Conservation (phyloP, 2,797 vertebrate species). For the Sebastes hopkinsi region DNA sequence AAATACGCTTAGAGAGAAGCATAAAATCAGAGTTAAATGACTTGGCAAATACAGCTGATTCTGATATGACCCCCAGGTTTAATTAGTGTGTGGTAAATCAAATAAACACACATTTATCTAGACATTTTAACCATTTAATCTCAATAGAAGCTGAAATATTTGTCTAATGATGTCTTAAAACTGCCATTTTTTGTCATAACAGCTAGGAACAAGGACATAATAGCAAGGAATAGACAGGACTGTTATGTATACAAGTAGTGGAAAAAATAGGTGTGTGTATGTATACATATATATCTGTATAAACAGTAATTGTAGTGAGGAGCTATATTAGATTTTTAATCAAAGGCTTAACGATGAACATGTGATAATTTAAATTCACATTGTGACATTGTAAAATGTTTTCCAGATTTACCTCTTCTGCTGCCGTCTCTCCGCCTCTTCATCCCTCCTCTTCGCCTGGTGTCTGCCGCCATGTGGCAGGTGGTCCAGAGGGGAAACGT, state of each 20-base stretch:
- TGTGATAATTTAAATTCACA: not conserved
- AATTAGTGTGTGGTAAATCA: not conserved
- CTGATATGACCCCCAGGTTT: not conserved
- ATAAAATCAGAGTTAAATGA: too few species aligned
- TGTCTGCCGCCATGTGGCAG: slow-evolving; percentile 82
- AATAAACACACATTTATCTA: not conserved
- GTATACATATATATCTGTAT: too few species aligned
- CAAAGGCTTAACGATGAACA: not conserved
- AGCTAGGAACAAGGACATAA: too few species aligned
- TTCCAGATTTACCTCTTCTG: slow-evolving; percentile 58
- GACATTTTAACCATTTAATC: not conserved
- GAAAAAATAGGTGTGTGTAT: too few species aligned
- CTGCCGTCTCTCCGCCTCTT: slow-evolving; percentile 77
- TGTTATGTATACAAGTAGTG: too few species aligned
- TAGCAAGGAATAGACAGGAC: too few species aligned
- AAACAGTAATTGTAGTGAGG: not conserved
- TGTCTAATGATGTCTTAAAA: too few species aligned
- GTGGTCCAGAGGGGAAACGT: slow-evolving; percentile 73
- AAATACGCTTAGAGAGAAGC: too few species aligned
- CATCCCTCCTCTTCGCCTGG: slow-evolving; percentile 77
- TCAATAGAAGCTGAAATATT: too few species aligned
- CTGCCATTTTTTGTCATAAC: too few species aligned
- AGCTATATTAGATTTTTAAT: not conserved
- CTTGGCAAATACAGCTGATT: too few species aligned
- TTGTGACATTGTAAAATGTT: not conserved